Evolutionary conservation across 2,113 vertebrate species (phyloP).

Genomic region (Antennarius striatus): DNA sequence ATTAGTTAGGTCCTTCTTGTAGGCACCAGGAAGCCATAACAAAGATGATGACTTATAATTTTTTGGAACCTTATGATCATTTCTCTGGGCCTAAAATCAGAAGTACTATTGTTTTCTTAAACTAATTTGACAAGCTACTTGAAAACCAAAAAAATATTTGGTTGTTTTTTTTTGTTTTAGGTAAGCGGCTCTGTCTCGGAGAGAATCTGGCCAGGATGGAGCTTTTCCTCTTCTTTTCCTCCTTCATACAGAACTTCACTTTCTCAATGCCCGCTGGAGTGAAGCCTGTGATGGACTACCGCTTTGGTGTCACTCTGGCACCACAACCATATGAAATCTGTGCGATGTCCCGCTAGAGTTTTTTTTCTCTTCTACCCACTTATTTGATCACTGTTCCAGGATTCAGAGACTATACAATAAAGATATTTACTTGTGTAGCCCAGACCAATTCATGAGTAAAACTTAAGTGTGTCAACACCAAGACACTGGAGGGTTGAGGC

Average conservation of each 20-base stretch:
- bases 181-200: conserved; percentile 79
- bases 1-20: too few relatives aligned
- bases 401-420: not conserved
- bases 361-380: not conserved
- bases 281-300: conserved; percentile 28
- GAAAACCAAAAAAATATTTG: too few relatives aligned
- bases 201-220: conserved; percentile 80
- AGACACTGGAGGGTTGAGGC: not conserved
- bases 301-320: accelerated
- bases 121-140: too few relatives aligned
- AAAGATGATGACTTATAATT: too few relatives aligned
- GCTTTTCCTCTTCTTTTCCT: conserved; percentile 83
- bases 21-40: too few relatives aligned
- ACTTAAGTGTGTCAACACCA: too few relatives aligned
- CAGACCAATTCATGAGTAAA: too few relatives aligned
- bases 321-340: conserved; percentile 67
- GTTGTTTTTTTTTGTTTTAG: conserved; percentile 50
- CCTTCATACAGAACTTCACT: conserved; percentile 71
- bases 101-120: too few relatives aligned
- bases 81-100: too few relatives aligned
- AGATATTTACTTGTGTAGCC: too few relatives aligned
- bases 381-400: not conserved
- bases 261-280: conserved; percentile 50
- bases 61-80: too few relatives aligned
- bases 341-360: conserved; percentile 27